Evolutionary conservation across 2,113 vertebrate species (phyloP).

Genomic region (Etia nguti): DNA sequence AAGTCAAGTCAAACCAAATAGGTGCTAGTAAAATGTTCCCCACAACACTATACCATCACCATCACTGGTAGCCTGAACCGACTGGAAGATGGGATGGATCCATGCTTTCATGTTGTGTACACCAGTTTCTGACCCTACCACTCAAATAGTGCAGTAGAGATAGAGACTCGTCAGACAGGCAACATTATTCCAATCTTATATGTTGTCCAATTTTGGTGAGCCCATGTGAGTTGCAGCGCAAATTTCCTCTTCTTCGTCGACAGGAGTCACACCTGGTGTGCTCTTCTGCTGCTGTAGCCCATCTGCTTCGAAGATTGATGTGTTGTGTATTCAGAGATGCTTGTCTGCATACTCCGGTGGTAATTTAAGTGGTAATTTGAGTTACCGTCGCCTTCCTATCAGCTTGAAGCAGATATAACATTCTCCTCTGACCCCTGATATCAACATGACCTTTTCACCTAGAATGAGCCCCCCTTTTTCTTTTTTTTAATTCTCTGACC

Average conservation of each 20-base stretch:
- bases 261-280: neutral
- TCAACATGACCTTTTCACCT: neutral
- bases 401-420: neutral
- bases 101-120: neutral
- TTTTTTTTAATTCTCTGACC: neutral
- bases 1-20: neutral
- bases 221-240: fast-evolving
- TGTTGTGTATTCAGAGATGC: neutral
- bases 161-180: neutral
- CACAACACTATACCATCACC: neutral
- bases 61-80: neutral
- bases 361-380: neutral
- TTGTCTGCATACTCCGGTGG: neutral
- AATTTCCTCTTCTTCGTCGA: neutral
- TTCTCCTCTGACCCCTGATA: neutral
- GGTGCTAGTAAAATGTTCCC: neutral
- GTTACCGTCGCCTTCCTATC: neutral
- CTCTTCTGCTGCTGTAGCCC: neutral
- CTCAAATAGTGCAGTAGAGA: neutral
- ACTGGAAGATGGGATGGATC: neutral
- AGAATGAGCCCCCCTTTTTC: neutral
- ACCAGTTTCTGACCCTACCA: fast-evolving
- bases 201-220: neutral
- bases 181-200: neutral
- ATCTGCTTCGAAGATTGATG: neutral